phyloP scores from a whole-genome alignment of 1,140 invertebrate species.

The Mercenaria mercenaria region DNA sequence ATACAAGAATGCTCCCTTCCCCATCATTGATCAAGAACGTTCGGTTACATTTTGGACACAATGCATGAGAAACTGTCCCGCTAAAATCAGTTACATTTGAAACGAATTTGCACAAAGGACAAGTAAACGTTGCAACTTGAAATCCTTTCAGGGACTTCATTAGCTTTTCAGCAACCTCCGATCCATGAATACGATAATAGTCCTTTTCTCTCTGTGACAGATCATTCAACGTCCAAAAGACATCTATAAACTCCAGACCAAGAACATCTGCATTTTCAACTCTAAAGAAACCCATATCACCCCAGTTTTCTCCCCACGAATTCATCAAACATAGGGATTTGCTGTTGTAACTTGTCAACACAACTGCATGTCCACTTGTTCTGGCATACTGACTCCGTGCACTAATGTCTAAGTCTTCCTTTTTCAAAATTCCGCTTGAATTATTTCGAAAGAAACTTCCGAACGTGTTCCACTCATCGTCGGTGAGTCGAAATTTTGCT shows the following conservation, averaged over 20 bases:
- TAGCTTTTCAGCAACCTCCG: conserved; percentile 12
- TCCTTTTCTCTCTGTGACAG: neutral
- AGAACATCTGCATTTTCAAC: no score
- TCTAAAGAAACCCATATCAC: conserved; percentile 45
- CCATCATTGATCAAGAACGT: neutral
- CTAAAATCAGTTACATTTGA: conserved; percentile 16
- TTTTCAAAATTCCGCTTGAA: conserved; percentile 13
- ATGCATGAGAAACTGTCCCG: conserved; percentile 2
- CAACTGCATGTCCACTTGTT: no score
- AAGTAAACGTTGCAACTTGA: neutral
- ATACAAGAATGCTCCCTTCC: neutral
- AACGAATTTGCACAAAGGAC: neutral
- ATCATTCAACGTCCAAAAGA: conserved; percentile 40
- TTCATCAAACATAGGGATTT: conserved; percentile 38
- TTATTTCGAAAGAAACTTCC: neutral
- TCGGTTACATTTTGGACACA: conserved; percentile 17
- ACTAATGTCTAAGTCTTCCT: neutral
- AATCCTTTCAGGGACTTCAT: neutral
- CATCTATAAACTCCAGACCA: conserved; percentile 41
- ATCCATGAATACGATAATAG: neutral
- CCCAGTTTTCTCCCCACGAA: conserved; percentile 52
- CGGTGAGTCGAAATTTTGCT: conserved; percentile 8
- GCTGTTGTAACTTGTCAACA: conserved; percentile 52
- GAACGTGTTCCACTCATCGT: conserved; percentile 31
- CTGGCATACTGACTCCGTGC: neutral